Conservation (phyloP, 2,113 vertebrate species). For the Halcyon malimbica region DNA sequence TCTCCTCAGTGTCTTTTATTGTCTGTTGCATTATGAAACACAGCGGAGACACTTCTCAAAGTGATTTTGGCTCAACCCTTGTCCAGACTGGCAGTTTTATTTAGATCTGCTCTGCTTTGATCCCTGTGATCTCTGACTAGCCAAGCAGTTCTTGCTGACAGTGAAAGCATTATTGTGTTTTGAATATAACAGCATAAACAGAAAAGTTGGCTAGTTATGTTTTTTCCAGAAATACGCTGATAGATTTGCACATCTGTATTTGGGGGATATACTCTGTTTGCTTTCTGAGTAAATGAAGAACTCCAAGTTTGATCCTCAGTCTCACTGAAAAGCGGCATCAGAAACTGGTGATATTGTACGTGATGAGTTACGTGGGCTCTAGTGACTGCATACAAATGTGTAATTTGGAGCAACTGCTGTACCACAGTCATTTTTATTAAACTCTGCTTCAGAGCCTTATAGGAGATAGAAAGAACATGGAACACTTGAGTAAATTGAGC, state of each 20-base stretch:
- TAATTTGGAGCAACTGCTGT: constrained; percentile 38
- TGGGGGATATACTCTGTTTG: not conserved
- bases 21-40: not conserved
- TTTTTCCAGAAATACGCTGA: not conserved
- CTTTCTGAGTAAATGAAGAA: constrained; percentile 8
- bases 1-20: not conserved
- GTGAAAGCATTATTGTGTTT: not conserved
- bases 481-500: constrained; percentile 49
- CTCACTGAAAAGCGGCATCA: not conserved
- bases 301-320: not conserved
- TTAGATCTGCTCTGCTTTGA: not conserved
- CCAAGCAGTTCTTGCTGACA: not conserved
- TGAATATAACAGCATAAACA: not conserved
- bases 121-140: not conserved
- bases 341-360: not conserved
- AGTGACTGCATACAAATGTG: not conserved
- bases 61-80: not conserved
- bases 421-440: constrained; percentile 53
- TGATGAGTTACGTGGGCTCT: not conserved
- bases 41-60: not conserved
- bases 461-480: constrained; percentile 13
- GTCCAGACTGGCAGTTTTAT: not conserved
- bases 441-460: not conserved
- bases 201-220: not conserved
- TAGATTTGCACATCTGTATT: not conserved